A percentile compares a stretch with the other conserved stretches of the same genome.
These are phyloP conservation scores for Drosophila leonis DNA, from an alignment of 2,888 invertebrate genomes.

Conservation along the genomic window DNA sequence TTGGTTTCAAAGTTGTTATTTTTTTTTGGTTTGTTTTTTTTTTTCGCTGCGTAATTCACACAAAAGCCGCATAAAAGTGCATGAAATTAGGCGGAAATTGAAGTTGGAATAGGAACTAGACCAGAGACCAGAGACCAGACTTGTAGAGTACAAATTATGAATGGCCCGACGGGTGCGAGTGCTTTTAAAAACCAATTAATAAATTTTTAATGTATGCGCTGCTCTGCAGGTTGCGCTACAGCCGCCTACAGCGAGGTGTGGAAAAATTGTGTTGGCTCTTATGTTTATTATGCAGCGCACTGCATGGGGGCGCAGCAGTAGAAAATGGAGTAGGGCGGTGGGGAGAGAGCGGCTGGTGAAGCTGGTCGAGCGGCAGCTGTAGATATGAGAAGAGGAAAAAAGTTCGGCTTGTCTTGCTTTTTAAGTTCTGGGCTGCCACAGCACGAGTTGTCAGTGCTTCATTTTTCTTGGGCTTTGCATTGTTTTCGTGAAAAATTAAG, in stretches of 20 bases:
- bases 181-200: constrained; percentile 82
- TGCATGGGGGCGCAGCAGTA: constrained; percentile 61
- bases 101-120: constrained; percentile 53
- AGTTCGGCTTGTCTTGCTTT: constrained; percentile 37
- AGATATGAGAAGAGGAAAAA: constrained; percentile 6
- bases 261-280: constrained; percentile 63
- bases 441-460: constrained; percentile 81
- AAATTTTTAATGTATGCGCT: constrained; percentile 80
- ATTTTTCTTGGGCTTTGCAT: constrained; percentile 74
- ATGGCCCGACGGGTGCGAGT: constrained; percentile 78
- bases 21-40: background rate
- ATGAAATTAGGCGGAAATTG: constrained; percentile 79
- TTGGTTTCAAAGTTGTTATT: constrained; percentile 37
- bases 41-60: constrained; percentile 76
- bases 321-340: constrained; percentile 7
- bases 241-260: constrained; percentile 50
- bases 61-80: constrained; percentile 78
- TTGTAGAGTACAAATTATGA: constrained; percentile 62
- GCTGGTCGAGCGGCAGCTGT: background rate
- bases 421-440: constrained; percentile 38
- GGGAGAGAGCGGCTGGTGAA: background rate
- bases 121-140: background rate
- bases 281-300: constrained; percentile 78
- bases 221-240: constrained; percentile 65
- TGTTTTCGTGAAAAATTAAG: constrained; percentile 78